A percentile compares a stretch with the other conserved stretches of the same genome.
phyloP scores from a whole-genome alignment of 2,888 invertebrate genomes.

The Romanomermis culicivorax region DNA sequence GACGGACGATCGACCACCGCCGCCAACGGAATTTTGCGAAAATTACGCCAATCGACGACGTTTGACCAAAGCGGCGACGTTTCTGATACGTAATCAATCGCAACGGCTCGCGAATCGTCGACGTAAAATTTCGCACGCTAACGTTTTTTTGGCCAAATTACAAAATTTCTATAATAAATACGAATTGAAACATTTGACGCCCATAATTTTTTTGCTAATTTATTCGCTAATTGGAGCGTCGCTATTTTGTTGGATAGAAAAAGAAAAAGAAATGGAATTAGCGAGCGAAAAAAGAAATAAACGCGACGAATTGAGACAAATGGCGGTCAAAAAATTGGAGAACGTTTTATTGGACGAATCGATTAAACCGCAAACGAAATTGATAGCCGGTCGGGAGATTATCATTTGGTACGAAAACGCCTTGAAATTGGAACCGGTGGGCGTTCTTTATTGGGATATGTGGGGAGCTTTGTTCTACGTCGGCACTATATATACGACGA shows the following conservation, averaged over 20 bases:
- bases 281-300: neutral
- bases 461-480: conserved; percentile 34
- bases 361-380: neutral
- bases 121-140: neutral
- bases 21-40: too few relatives aligned
- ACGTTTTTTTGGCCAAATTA: neutral
- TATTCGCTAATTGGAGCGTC: conserved; percentile 8
- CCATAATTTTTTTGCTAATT: neutral
- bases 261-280: neutral
- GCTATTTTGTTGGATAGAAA: conserved; percentile 8
- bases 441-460: conserved; percentile 21
- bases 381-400: neutral
- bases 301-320: neutral
- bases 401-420: conserved; percentile 4
- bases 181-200: conserved; percentile 6
- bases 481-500: conserved; percentile 33
- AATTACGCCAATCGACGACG: too few relatives aligned
- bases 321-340: neutral
- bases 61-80: too few relatives aligned
- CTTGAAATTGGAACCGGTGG: conserved; percentile 10
- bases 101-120: neutral
- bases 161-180: conserved; percentile 1
- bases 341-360: neutral
- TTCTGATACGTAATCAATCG: too few relatives aligned
- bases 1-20: too few relatives aligned